phyloP scores from a whole-genome alignment of 2,888 invertebrate species.

The Baronia brevicornis region DNA sequence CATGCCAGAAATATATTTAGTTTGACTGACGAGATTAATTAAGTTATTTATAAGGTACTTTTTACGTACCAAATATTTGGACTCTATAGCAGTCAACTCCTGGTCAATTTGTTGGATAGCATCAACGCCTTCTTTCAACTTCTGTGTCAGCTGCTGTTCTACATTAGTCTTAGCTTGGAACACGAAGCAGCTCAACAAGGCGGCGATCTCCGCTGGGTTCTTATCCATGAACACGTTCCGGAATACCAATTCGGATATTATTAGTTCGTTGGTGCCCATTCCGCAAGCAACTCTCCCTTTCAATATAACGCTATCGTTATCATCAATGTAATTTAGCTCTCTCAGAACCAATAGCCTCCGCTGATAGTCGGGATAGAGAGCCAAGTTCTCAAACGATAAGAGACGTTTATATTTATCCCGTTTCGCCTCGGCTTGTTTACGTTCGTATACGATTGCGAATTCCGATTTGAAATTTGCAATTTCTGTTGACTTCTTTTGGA shows the following conservation, averaged over 20 bases:
- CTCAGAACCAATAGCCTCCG: constrained; percentile 85
- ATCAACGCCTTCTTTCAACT: constrained; percentile 78
- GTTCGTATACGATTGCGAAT: constrained; percentile 83
- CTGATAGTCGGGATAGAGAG: constrained; percentile 92
- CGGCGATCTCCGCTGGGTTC: constrained; percentile 94
- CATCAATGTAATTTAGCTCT: constrained; percentile 80
- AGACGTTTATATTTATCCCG: constrained; percentile 81
- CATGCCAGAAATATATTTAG: no score
- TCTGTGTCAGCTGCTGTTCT: constrained; percentile 74
- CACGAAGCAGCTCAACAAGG: constrained; percentile 93
- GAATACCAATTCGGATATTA: constrained; percentile 95
- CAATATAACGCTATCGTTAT: constrained; percentile 61
- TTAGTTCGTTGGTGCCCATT: constrained; percentile 83
- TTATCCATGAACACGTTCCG: constrained; percentile 91
- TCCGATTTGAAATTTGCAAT: constrained; percentile 88
- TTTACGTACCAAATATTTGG: constrained; percentile 75
- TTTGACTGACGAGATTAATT: no score
- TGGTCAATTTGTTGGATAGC: constrained; percentile 81
- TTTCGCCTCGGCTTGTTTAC: constrained; percentile 82
- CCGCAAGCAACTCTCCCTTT: constrained; percentile 67
- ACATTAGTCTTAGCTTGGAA: constrained; percentile 88
- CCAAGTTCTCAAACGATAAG: constrained; percentile 89
- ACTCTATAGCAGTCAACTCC: constrained; percentile 81
- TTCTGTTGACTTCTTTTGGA: constrained; percentile 78
- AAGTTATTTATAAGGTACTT: no score